These are phyloP conservation scores for Noturus placidus DNA, from an alignment of 2,113 vertebrate species.

Conservation along the genomic window DNA sequence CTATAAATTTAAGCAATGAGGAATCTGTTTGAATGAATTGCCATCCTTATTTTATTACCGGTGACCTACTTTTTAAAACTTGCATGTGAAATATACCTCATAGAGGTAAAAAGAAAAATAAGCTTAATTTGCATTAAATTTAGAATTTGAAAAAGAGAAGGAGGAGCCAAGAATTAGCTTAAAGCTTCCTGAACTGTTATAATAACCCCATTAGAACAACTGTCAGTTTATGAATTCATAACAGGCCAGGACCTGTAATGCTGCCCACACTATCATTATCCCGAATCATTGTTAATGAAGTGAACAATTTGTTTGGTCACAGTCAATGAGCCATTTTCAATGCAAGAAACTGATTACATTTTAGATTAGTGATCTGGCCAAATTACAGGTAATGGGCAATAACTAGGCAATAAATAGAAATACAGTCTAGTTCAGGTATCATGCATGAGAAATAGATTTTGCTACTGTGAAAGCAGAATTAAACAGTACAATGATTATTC, in stretches of 20 bases:
- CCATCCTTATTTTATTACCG: not conserved
- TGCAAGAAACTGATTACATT: not conserved
- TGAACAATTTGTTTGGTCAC: not conserved
- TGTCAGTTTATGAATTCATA: constrained; percentile 6
- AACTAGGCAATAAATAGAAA: constrained; percentile 11
- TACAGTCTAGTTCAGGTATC: not conserved
- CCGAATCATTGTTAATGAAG: not conserved
- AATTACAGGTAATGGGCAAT: not conserved
- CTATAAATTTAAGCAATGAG: constrained; percentile 9
- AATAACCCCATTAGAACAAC: not conserved
- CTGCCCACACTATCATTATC: not conserved
- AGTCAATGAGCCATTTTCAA: constrained; percentile 8
- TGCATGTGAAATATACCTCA: not conserved
- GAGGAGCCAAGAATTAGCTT: not conserved
- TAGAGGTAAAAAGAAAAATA: constrained; percentile 8
- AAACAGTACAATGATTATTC: not conserved
- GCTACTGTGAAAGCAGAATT: not conserved
- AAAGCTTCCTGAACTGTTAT: not conserved
- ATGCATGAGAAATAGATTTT: not conserved
- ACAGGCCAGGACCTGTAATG: not conserved
- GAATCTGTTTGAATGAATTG: not conserved
- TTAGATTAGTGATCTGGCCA: not conserved
- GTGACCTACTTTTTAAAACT: not conserved
- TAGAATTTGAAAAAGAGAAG: not conserved
- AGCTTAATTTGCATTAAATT: not conserved